These are phyloP conservation scores for Cacatua alba DNA, from an alignment of 2,113 vertebrate genomes.

Conservation along the genomic window DNA sequence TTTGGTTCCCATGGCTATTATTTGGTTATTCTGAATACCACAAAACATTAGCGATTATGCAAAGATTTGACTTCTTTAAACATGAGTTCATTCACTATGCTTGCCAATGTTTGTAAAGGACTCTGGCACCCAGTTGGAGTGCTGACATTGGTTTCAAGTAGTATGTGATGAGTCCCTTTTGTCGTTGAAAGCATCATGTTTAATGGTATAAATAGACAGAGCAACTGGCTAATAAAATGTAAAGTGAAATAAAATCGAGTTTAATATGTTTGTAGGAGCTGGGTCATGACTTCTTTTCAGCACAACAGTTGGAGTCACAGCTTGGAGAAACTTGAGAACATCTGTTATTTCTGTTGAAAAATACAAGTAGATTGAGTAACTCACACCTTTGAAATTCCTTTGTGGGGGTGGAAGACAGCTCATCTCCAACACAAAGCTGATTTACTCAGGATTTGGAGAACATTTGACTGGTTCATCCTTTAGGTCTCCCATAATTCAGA, in stretches of 20 bases:
- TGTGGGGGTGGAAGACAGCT: slow-evolving; percentile 1
- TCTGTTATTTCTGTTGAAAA: slow-evolving; percentile 63
- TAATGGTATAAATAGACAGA: slow-evolving; percentile 45
- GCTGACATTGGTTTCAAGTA: slow-evolving; percentile 58
- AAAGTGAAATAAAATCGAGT: slow-evolving; percentile 37
- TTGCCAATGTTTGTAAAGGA: slow-evolving; percentile 40
- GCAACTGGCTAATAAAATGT: slow-evolving; percentile 50
- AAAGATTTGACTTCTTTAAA: neutral
- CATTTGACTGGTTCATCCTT: slow-evolving; percentile 38
- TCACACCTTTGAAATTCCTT: slow-evolving; percentile 56
- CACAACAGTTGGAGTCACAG: slow-evolving; percentile 60
- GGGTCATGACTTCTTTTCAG: slow-evolving; percentile 44
- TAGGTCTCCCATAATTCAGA: slow-evolving; percentile 14
- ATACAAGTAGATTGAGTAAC: slow-evolving; percentile 46
- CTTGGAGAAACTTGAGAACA: slow-evolving; percentile 62
- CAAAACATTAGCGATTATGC: neutral
- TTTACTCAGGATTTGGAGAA: slow-evolving; percentile 11
- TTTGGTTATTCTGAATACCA: neutral
- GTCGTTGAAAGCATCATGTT: slow-evolving; percentile 22
- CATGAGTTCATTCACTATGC: neutral
- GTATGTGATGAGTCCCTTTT: slow-evolving; percentile 22
- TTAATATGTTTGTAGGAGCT: slow-evolving; percentile 49
- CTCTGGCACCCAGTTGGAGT: slow-evolving; percentile 39
- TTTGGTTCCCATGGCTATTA: neutral
- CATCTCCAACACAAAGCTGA: neutral